Evolutionary conservation across 2,797 vertebrate species (phyloP).

Genomic region (Syndactyla subalaris): DNA sequence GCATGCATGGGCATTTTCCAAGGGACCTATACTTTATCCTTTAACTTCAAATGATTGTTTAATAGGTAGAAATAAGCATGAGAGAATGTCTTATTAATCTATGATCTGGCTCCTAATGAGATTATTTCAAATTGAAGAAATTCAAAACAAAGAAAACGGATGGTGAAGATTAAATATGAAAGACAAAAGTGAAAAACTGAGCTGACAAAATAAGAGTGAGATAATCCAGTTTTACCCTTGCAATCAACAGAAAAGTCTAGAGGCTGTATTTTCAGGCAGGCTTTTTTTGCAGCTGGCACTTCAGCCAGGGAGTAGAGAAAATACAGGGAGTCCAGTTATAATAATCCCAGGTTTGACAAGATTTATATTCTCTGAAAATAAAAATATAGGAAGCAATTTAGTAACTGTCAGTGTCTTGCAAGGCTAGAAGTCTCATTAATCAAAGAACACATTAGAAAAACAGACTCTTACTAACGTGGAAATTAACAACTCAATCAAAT

Average conservation of each 20-base stretch:
- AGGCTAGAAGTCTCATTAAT: neutral
- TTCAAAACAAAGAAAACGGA: neutral
- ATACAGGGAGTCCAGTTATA: neutral
- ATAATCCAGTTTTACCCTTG: slow-evolving; percentile 11
- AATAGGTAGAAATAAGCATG: neutral
- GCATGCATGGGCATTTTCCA: neutral
- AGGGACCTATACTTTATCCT: neutral
- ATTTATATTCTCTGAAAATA: neutral
- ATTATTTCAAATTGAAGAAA: slow-evolving; percentile 1
- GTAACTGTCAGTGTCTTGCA: neutral
- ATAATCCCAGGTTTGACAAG: neutral
- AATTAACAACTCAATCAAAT: neutral
- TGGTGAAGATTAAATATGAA: neutral
- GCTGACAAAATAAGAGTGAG: neutral
- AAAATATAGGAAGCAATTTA: neutral
- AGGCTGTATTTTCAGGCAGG: neutral
- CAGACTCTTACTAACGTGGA: neutral
- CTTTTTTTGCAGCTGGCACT: neutral
- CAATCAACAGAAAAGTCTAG: neutral
- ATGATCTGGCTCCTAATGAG: neutral
- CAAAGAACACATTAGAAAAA: neutral
- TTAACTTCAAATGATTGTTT: neutral
- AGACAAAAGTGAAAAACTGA: neutral
- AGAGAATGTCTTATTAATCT: neutral
- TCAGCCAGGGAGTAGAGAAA: neutral